Percentiles rank a stretch among this genome's conserved stretches.
Conservation (phyloP, 2,797 vertebrate species). For the Fundulus diaphanus region DNA sequence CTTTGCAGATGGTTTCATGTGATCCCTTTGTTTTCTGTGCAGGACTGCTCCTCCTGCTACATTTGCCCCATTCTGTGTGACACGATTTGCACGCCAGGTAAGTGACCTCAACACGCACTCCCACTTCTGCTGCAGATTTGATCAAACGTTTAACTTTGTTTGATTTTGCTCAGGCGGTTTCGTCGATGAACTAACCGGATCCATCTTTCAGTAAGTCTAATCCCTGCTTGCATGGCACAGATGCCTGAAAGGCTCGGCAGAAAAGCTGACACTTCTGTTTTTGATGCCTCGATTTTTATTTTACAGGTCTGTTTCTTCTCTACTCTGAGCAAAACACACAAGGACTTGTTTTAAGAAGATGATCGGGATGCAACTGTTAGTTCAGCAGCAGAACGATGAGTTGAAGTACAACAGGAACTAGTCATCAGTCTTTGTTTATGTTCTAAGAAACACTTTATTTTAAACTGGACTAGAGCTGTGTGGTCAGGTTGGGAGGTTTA, state of each 20-base stretch:
- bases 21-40: constrained; percentile 4
- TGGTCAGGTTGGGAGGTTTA: neutral
- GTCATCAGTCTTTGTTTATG: constrained; percentile 5
- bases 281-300: neutral
- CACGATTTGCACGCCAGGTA: constrained; percentile 87
- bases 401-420: neutral
- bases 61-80: constrained; percentile 88
- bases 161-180: constrained; percentile 76
- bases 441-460: constrained; percentile 16
- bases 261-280: neutral
- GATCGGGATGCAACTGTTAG: constrained; percentile 5
- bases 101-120: neutral
- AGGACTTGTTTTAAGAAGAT: constrained; percentile 12
- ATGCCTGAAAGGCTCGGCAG: neutral
- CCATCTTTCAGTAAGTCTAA: constrained; percentile 82
- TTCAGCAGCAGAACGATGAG: constrained; percentile 18
- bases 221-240: neutral
- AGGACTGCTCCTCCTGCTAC: constrained; percentile 86
- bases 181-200: constrained; percentile 82
- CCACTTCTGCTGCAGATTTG: neutral
- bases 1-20: neutral
- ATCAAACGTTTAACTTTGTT: constrained; percentile 1
- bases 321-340: constrained; percentile 58
- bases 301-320: constrained; percentile 69
- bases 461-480: neutral